Percentiles rank a stretch among this genome's conserved stretches.
These are phyloP conservation scores for Aplodontia rufa DNA, from an alignment of 2,113 vertebrate species.

Conservation along the genomic window DNA sequence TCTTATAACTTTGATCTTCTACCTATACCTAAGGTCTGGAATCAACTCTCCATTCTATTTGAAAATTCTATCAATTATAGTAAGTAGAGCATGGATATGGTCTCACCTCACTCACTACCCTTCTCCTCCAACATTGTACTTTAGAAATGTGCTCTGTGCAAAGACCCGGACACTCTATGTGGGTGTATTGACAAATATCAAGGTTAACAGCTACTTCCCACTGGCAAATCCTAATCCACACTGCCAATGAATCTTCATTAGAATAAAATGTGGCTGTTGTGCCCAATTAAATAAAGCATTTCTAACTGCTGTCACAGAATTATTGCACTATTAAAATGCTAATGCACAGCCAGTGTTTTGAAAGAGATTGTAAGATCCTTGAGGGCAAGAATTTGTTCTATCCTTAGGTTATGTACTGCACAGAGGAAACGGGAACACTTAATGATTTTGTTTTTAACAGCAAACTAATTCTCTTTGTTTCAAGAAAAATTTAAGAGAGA, in stretches of 20 bases:
- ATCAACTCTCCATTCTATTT: background rate
- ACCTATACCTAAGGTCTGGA: background rate
- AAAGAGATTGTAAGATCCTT: slow-evolving; percentile 69
- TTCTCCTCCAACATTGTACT: background rate
- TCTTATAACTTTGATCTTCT: background rate
- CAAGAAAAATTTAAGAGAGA: slow-evolving; percentile 53
- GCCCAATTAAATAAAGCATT: slow-evolving; percentile 64
- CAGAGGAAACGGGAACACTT: slow-evolving; percentile 27
- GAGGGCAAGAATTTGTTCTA: slow-evolving; percentile 72
- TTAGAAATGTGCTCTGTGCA: background rate
- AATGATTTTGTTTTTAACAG: slow-evolving; percentile 59
- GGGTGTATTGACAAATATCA: slow-evolving; percentile 55
- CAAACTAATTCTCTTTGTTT: slow-evolving; percentile 67
- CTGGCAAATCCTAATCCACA: slow-evolving; percentile 57
- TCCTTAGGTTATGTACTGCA: slow-evolving; percentile 53
- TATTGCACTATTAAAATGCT: slow-evolving; percentile 72
- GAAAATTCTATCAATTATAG: background rate
- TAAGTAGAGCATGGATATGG: background rate
- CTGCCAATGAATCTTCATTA: slow-evolving; percentile 60
- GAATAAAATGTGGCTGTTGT: slow-evolving; percentile 60
- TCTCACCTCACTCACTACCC: background rate
- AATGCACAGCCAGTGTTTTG: slow-evolving; percentile 48
- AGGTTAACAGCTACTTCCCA: slow-evolving; percentile 67
- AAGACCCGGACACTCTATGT: background rate
- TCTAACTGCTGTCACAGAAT: slow-evolving; percentile 46